phyloP scores from a whole-genome alignment of 2,113 vertebrate genomes.

The Coturnix japonica region DNA sequence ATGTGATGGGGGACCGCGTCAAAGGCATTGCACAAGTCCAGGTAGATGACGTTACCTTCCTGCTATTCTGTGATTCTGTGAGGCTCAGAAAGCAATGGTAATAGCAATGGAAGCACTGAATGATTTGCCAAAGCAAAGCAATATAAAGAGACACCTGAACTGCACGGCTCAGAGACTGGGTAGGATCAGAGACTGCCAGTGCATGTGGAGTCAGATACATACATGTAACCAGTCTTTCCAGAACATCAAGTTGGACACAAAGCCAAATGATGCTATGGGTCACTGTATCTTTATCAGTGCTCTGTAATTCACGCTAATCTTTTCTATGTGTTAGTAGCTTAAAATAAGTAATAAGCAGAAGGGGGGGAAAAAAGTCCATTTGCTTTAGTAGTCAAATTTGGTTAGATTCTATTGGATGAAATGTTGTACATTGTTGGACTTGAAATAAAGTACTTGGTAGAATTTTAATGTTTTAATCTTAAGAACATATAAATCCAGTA shows the following conservation, averaged over 20 bases:
- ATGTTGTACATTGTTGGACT: not conserved
- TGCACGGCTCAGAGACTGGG: not conserved
- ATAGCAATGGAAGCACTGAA: too few relatives aligned
- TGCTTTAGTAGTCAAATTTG: not conserved
- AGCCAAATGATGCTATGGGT: not conserved
- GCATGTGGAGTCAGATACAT: rapidly evolving
- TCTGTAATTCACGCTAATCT: not conserved
- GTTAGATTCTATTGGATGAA: not conserved
- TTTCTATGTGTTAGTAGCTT: not conserved
- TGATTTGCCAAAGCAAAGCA: too few relatives aligned
- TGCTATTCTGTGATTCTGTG: too few relatives aligned
- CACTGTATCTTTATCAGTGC: not conserved
- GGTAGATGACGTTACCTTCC: too few relatives aligned
- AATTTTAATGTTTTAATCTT: not conserved
- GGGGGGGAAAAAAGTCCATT: not conserved
- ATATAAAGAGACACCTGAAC: too few relatives aligned
- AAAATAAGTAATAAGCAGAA: not conserved
- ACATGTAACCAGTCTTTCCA: not conserved
- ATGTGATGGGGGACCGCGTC: too few relatives aligned
- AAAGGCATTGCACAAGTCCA: too few relatives aligned
- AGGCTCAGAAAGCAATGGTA: too few relatives aligned
- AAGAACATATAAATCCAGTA: not conserved
- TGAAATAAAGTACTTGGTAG: not conserved
- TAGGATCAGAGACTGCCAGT: not conserved
- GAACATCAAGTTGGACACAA: not conserved